Percentiles rank a stretch among this genome's conserved stretches.
These are phyloP conservation scores for Sebastes cheni DNA, from an alignment of 2,797 vertebrate species.

Conservation along the genomic window DNA sequence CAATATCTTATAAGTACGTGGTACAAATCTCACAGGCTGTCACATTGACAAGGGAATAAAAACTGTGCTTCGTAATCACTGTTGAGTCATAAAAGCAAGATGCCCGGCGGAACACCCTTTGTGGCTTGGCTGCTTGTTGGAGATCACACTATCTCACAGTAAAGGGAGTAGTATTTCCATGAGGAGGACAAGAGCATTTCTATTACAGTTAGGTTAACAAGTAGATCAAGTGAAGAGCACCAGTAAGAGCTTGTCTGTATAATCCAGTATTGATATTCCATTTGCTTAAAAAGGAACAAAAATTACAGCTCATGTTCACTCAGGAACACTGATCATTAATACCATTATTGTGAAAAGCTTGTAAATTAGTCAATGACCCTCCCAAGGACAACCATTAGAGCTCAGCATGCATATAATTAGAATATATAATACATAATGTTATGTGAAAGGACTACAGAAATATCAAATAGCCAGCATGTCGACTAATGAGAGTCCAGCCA, in stretches of 20 bases:
- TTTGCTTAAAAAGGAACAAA: neutral
- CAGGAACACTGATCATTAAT: neutral
- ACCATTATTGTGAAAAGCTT: neutral
- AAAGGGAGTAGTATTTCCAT: neutral
- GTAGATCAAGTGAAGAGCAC: neutral
- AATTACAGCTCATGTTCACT: neutral
- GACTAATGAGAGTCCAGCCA: neutral
- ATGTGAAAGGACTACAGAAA: neutral
- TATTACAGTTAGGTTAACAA: neutral
- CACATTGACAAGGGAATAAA: constrained; percentile 23
- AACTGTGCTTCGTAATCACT: neutral
- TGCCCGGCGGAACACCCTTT: neutral
- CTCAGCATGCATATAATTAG: neutral
- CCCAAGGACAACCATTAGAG: neutral
- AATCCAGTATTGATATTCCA: neutral
- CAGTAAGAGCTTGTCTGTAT: neutral
- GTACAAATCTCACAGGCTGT: neutral
- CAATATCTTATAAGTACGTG: neutral
- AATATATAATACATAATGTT: neutral
- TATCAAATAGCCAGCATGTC: neutral
- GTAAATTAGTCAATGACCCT: neutral
- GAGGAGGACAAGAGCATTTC: neutral
- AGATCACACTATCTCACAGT: neutral
- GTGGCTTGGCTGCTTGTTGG: neutral
- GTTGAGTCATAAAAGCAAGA: neutral